Base-by-base conservation (phyloP, 2,888 invertebrate species). In the Homarus gammarus region DNA sequence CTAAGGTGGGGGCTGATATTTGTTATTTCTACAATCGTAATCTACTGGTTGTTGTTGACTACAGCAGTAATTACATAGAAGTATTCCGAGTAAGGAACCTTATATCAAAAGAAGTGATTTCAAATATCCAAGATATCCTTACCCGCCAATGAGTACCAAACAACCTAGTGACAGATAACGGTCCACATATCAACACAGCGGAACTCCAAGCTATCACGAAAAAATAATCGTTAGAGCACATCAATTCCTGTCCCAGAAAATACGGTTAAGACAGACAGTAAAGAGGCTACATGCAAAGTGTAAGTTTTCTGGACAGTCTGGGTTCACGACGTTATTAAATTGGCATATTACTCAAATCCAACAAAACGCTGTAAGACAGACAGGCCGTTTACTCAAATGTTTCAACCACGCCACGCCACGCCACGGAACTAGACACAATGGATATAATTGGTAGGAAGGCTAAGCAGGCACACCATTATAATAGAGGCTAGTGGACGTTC, bases 1-100 rank as follows among this genome's bases (percentile, higher is more conserved):
- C 44, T 22, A 78, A 49, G 33, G 78, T 78, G n/a, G 78, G 18
- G 51, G 78, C 78, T 49, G 78, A 77, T 27, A 22, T 78, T 5
- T 78, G 49, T 49, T 78, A n/a, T n/a, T n/a, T 78, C 3, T n/a
- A 49, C 33, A 27, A 15, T 51, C n/a, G 27, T 15, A 27, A 18
- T 49, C 31, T 78, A 22, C 31, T 49, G 78, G 78, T 49, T 31
- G 51, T 78, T 18, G 78, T 78, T 2, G 40, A 75, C 44, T 75
- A 75, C 75, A 51, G 33, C 31, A 78, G 78, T 51, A 78, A 33
- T 51, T 51, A 78, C 31, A 78, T 78, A 31, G 78, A 78, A 56
- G 78, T 78, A 33, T 31, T 51, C 12, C n/a, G n/a, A 51, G 2
- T 78, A 15, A 49, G 31, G 15, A 78, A 2, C 51, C 12, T 33